These are phyloP conservation scores for Eurystomus glaucurus DNA, from an alignment of 2,797 vertebrate species.

Conservation along the genomic window DNA sequence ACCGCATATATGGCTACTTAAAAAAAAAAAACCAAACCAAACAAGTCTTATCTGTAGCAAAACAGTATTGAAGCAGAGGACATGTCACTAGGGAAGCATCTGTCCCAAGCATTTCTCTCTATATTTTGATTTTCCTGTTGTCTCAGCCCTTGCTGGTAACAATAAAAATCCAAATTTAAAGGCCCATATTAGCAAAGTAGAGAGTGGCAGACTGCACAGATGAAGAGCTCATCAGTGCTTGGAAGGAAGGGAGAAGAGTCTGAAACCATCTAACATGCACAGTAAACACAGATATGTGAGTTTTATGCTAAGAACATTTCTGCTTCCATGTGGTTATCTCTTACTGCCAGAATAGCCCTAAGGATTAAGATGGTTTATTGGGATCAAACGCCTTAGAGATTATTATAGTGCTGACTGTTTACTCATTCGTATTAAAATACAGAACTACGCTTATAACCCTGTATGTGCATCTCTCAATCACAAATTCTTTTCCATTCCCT, in stretches of 20 bases:
- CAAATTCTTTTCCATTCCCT: slow-evolving; percentile 15
- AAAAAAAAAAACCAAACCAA: neutral
- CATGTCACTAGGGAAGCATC: neutral
- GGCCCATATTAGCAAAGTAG: neutral
- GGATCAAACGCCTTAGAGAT: slow-evolving; percentile 85
- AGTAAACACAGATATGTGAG: slow-evolving; percentile 75
- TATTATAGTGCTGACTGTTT: slow-evolving; percentile 80
- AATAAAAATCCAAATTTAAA: slow-evolving; percentile 52
- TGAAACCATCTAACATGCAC: slow-evolving; percentile 24
- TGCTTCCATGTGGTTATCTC: slow-evolving; percentile 82
- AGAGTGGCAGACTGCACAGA: neutral
- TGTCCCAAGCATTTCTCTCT: neutral
- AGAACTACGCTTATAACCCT: slow-evolving; percentile 17
- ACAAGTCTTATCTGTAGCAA: neutral
- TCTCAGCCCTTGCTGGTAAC: neutral
- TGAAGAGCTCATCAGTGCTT: neutral
- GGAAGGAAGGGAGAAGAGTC: neutral
- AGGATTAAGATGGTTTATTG: slow-evolving; percentile 86
- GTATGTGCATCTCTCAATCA: neutral
- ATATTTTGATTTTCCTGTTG: slow-evolving; percentile 27
- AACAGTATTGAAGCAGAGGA: neutral
- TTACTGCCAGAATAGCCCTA: slow-evolving; percentile 83
- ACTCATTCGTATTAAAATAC: slow-evolving; percentile 78
- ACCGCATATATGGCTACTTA: neutral
- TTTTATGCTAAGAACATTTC: slow-evolving; percentile 83